Base-by-base conservation (phyloP, 2,797 vertebrate species). In the Staurois parvus region DNA sequence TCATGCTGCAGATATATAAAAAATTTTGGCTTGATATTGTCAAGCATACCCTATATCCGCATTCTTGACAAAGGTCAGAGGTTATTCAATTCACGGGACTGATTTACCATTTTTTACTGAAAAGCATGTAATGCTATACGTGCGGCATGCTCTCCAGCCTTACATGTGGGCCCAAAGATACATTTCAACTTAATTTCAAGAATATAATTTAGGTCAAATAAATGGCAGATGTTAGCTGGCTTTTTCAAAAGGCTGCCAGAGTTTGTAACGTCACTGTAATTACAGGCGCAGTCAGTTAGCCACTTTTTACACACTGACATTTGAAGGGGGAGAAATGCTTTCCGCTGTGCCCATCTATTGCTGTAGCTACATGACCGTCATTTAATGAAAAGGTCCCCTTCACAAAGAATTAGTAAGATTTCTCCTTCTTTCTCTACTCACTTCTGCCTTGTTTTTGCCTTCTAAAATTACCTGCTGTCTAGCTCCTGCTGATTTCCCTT, bases 391-490 rank as follows among this genome's bases (percentile, higher is more conserved):
- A 86, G 80, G 85, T 83, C 77, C 66, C 80, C 68, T 78, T 86
- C 69, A 83, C 74, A 86, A 67, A 73, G 80, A 78, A 83, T 82
- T 82, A 82, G 79, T 64, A 56, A 73, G 74, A 73, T 74, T 73
- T 86, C 75, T 79, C 56, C 70, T 82, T 67, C 37, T 9, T 73
- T 73, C 52, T 40, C 85, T 83, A 68, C 40, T 81, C 66, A 81
- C 9, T 75, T 88, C 24, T 76, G 6, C 80, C 73, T 79, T 87
- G 64, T 8, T 17, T 5, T 81, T 88, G 81, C 77, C 87, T 84
- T 83, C 79, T 88, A 80, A 45, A 84, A 88, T 73, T 37, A 85
- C 32, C 79, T 88, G 52, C 74, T 89, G 84, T 64, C 83, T 87
- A 21, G 17, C 64, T 24, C 81, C n/a, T 24, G 81, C 82, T 76